phyloP scores from a whole-genome alignment of 2,888 invertebrate species.

The Tanytarsus gracilentus region DNA sequence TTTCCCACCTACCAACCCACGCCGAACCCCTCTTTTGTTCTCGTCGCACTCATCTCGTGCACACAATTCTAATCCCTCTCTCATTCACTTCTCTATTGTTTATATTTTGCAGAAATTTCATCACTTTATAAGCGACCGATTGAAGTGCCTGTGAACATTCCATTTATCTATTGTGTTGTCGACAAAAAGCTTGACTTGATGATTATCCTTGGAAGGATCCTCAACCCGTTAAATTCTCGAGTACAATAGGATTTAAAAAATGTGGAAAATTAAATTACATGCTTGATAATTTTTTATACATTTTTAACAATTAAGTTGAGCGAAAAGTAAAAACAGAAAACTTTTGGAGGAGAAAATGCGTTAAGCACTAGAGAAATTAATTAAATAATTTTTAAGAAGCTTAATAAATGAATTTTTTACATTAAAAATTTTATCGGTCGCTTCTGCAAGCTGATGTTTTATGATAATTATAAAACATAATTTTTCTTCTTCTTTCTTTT shows the following conservation, averaged over 20 bases:
- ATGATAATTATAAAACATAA: too few species aligned
- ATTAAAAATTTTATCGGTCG: too few species aligned
- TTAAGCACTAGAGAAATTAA: too few species aligned
- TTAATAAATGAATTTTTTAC: too few species aligned
- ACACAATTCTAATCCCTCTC: constrained; percentile 1
- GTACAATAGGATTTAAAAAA: constrained; percentile 51
- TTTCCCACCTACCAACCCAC: too few species aligned
- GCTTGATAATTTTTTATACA: neutral
- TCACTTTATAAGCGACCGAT: constrained; percentile 49
- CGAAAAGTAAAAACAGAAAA: too few species aligned
- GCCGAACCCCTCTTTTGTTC: constrained; percentile 4
- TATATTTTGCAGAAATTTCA: constrained; percentile 39
- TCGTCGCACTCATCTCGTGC: neutral
- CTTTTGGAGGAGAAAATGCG: too few species aligned
- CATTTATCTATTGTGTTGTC: constrained; percentile 56
- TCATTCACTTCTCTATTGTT: constrained; percentile 32
- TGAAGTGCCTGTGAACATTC: constrained; percentile 68
- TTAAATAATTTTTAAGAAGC: too few species aligned
- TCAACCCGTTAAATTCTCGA: constrained; percentile 72
- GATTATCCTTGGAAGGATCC: constrained; percentile 72
- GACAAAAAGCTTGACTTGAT: constrained; percentile 70
- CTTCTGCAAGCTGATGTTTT: too few species aligned
- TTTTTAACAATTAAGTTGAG: too few species aligned
- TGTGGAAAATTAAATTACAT: too few species aligned
- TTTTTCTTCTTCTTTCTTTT: too few species aligned